Evolutionary conservation across 1,140 invertebrate genomes (phyloP), one percentile per base, ranked within the genome.

Genomic region (Drosophila bocqueti): DNA sequence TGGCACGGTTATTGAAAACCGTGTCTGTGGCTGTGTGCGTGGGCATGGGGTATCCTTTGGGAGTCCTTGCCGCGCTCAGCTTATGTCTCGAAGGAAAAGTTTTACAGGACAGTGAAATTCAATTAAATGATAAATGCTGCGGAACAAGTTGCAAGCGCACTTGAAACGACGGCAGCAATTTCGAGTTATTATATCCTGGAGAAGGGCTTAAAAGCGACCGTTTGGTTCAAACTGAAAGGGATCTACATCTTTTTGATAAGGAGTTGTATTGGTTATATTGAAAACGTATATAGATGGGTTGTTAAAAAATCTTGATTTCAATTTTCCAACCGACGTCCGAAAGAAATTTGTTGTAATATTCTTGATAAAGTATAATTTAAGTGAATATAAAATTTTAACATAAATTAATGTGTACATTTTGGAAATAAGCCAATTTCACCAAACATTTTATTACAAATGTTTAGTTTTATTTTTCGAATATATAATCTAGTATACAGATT

Each of bases 1-100:
- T 85, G 85, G 79, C 73, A 90, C 85, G 75, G 72, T 85, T 90
- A 90, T 90, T 90, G 79, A 91, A 90, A 90, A 79, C 47, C 29
- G 50, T 34, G 50, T 36, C 61, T 60, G 61, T 26, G 31, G 8
- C 18, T 13, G 67, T 21, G 31, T 8, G 18, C 9, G 67, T 78
- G 49, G 68, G 61, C 55, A 64, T 52, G 24, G 46, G 38, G 40
- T 31, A 16, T 47, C 38, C 34, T 15, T 38, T 40, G 36, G 40
- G 52, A 50, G 45, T 52, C 61, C 57, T 71, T 45, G 42, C 40
- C 52, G 8, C 21, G 18, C 11, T 36, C 7, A 21, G 45, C 40
- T 42, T 24, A 43, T 60, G 71, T 72, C 67, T 54, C 38, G 9
- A 6, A 50, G n/a, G 13, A 69, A 49, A 47, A 58, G 45, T 73